Conservation (phyloP, 2,113 vertebrate species). For the Rousettus leschenaultii region DNA sequence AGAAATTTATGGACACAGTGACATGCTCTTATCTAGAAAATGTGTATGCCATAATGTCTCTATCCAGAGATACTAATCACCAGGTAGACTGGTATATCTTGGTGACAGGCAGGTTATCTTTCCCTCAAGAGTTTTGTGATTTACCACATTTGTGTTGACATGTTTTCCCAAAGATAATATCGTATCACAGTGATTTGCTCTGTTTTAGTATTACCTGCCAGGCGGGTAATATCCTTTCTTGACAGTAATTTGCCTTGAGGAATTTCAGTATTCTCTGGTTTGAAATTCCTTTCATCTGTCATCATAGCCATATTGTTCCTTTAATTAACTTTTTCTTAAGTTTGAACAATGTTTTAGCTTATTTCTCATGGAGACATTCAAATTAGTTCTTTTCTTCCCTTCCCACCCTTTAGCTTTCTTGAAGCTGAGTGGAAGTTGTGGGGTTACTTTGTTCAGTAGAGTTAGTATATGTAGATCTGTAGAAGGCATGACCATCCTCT, state of each 20-base stretch:
- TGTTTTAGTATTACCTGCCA: slow-evolving; percentile 35
- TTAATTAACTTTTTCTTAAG: slow-evolving; percentile 55
- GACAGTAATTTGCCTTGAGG: slow-evolving; percentile 34
- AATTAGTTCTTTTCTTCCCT: not conserved
- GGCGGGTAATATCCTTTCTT: slow-evolving; percentile 10
- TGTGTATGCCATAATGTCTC: not conserved
- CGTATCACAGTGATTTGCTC: not conserved
- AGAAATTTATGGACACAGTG: not conserved
- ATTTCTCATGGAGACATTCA: slow-evolving; percentile 28
- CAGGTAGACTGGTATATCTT: not conserved
- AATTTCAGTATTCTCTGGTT: slow-evolving; percentile 46
- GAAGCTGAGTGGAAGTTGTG: not conserved
- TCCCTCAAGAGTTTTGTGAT: slow-evolving; percentile 6
- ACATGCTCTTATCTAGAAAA: not conserved
- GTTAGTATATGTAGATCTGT: not conserved
- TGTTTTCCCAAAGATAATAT: slow-evolving; percentile 19
- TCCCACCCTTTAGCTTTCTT: not conserved
- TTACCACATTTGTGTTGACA: slow-evolving; percentile 38
- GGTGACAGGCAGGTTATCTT: not conserved
- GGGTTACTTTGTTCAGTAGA: not conserved
- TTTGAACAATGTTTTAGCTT: slow-evolving; percentile 28
- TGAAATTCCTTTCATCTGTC: slow-evolving; percentile 45
- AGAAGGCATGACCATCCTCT: not conserved
- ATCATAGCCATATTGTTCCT: slow-evolving; percentile 46
- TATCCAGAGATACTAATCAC: not conserved